Conservation (phyloP, 1,140 invertebrate genomes). For the Trichomalopsis sarcophagae region DNA sequence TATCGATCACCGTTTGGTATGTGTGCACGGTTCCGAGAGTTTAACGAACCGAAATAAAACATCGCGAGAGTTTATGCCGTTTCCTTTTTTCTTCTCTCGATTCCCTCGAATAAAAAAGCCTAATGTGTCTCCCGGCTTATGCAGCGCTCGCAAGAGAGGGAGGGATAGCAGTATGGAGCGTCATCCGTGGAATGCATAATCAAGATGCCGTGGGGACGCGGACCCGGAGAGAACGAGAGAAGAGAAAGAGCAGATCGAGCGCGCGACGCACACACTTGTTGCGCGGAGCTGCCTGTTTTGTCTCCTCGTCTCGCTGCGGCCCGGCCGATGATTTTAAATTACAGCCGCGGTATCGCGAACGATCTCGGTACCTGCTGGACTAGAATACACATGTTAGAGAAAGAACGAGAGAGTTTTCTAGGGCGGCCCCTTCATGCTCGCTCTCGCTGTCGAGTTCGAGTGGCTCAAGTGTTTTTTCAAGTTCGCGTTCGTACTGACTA, state of each 20-base stretch:
- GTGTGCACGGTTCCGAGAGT: not conserved
- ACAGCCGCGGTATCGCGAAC: constrained; percentile 63
- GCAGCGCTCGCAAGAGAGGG: too few species aligned
- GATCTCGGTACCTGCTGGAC: constrained; percentile 65
- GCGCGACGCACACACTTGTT: constrained; percentile 62
- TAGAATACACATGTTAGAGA: constrained; percentile 45
- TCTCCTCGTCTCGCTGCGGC: constrained; percentile 57
- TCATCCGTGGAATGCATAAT: constrained; percentile 68
- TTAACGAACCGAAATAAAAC: not conserved
- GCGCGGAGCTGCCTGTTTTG: constrained; percentile 62
- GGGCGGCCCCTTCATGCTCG: not conserved
- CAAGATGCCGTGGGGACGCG: constrained; percentile 63
- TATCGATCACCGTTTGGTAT: not conserved
- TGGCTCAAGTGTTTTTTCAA: not conserved
- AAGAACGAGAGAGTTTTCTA: not conserved
- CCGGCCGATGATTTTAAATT: constrained; percentile 67
- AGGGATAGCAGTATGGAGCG: constrained; percentile 26
- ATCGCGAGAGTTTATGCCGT: not conserved
- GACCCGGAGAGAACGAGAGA: not conserved
- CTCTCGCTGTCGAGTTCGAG: not conserved
- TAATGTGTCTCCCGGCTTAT: not conserved
- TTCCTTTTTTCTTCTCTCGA: not conserved
- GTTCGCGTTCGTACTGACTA: not conserved
- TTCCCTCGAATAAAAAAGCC: not conserved
- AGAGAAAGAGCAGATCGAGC: not conserved